phyloP scores from a whole-genome alignment of 1,140 invertebrate genomes.

The Papilio dardanus region DNA sequence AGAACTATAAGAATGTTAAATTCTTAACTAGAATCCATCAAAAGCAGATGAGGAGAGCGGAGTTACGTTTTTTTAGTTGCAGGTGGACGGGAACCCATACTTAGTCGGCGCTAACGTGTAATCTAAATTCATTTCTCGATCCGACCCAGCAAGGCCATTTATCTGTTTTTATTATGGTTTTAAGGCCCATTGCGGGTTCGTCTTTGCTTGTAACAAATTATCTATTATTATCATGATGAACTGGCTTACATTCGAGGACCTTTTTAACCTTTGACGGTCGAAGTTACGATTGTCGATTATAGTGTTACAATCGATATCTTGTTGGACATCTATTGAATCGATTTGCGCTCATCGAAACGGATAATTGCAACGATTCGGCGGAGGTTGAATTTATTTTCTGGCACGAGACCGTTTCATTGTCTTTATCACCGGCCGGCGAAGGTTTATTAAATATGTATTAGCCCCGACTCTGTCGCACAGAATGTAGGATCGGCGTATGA shows the following conservation, averaged over 20 bases:
- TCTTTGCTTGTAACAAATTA: slow-evolving; percentile 81
- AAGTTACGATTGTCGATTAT: slow-evolving; percentile 39
- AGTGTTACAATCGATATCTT: slow-evolving; percentile 45
- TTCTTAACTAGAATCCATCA: slow-evolving; percentile 29
- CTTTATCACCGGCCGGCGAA: slow-evolving; percentile 57
- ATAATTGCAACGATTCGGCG: slow-evolving; percentile 60
- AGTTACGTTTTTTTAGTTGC: slow-evolving; percentile 60
- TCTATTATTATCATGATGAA: slow-evolving; percentile 72
- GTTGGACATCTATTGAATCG: slow-evolving; percentile 57
- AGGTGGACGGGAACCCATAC: slow-evolving; percentile 77
- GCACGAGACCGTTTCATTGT: slow-evolving; percentile 57
- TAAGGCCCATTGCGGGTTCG: slow-evolving; percentile 74
- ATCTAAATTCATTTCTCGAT: slow-evolving; percentile 82
- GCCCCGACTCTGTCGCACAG: slow-evolving; percentile 51
- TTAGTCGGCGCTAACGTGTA: slow-evolving; percentile 80
- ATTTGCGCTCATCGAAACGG: slow-evolving; percentile 61
- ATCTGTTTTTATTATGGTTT: slow-evolving; percentile 80
- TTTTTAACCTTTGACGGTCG: slow-evolving; percentile 51
- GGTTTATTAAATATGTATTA: slow-evolving; percentile 72
- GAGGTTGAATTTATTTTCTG: slow-evolving; percentile 58
- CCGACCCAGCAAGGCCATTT: slow-evolving; percentile 74
- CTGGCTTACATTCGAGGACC: slow-evolving; percentile 61
- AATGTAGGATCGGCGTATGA: slow-evolving; percentile 53
- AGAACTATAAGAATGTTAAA: slow-evolving; percentile 9
- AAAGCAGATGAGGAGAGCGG: slow-evolving; percentile 12